Base-by-base conservation (phyloP, 53 echinoderm and acorn worm species). In the Mesocentrotus franciscanus region DNA sequence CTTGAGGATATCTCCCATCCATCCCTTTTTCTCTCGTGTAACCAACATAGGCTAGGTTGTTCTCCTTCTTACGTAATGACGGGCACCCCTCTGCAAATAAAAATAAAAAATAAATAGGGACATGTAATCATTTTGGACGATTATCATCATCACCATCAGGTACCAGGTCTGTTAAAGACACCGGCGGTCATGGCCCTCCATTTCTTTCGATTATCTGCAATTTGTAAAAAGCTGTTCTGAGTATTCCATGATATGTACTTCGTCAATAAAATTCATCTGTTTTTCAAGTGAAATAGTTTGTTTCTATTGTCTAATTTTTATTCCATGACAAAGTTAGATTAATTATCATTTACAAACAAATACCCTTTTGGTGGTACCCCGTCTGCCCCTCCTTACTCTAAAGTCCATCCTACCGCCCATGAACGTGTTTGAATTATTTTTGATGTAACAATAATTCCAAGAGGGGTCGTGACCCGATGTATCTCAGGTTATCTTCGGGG, bases 1-100 rank as follows among this genome's bases (percentile, higher is more conserved):
- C 97, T 58, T 97, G 97, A 0, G 92, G 95, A 61, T 98, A 98
- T 76, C 89, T 92, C 24, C 95, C 97, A 94, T 97, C 97, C 27
- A 81, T 85, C 78, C 87, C 85, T 24, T 85, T 95, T 89, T 98
- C 97, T 70, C 96, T 95, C 10, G 96, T 95, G 95, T 98, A 98
- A 56, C 93, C 96, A 32, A 97, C 93, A 83, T 76, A 95, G 17
- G 94, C 95, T 56, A 96, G 92, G 90, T 97, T 98, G 93, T 98
- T 98, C 55, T 97, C 95, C 32, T 95, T 96, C 49, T 95, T 96
- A 34, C 92, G 95, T 92, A 98, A 89, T 14, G 97, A 90, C 27
- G 79, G 71, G 66, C 98, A 98, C 9, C 96, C 95, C 85, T 97
- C 98, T 97, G 95, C 42, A 94, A 66, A 66, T 26, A 68, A 16